Percentiles rank a stretch among this genome's conserved stretches.
These are phyloP conservation scores for Chaetoderma sp. DNA, from an alignment of 2,888 invertebrate genomes.

Conservation along the genomic window DNA sequence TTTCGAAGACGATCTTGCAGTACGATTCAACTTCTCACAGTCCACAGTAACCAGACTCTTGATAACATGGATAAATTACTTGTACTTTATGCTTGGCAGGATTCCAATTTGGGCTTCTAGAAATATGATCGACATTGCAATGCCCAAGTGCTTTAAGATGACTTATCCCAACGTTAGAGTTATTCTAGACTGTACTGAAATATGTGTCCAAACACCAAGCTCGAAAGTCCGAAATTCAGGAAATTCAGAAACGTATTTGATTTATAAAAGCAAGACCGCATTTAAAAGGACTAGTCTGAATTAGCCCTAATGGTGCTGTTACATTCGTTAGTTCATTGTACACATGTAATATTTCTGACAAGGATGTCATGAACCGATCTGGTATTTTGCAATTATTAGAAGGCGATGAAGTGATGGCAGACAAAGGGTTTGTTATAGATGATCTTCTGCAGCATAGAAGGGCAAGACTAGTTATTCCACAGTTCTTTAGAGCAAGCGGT, in stretches of 20 bases:
- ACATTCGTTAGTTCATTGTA: constrained; percentile 21
- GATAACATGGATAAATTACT: constrained; percentile 22
- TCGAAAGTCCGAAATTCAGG: too few relatives aligned
- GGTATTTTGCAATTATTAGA: constrained; percentile 14
- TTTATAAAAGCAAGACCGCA: constrained; percentile 21
- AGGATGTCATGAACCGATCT: constrained; percentile 19
- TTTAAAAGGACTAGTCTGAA: constrained; percentile 27
- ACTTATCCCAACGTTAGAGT: constrained; percentile 27
- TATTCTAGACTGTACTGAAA: constrained; percentile 31
- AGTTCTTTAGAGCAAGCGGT: constrained; percentile 14
- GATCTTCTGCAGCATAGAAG: constrained; percentile 14
- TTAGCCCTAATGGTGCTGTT: constrained; percentile 20
- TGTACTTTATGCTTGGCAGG: constrained; percentile 10
- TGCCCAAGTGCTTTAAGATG: constrained; percentile 26
- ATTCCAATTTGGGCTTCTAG: constrained; percentile 25
- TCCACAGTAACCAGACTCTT: constrained; percentile 16
- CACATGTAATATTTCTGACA: constrained; percentile 26
- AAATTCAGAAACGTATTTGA: constrained; percentile 18
- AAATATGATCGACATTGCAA: constrained; percentile 11
- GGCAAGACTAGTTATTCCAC: constrained; percentile 22
- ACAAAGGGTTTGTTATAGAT: constrained; percentile 29
- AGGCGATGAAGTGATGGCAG: constrained; percentile 30
- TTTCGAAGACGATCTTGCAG: constrained; percentile 24
- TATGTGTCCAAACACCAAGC: constrained; percentile 27
- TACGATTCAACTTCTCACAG: constrained; percentile 16